These are phyloP conservation scores for Cantharis nigra DNA, from an alignment of 2,888 invertebrate genomes.

Conservation along the genomic window DNA sequence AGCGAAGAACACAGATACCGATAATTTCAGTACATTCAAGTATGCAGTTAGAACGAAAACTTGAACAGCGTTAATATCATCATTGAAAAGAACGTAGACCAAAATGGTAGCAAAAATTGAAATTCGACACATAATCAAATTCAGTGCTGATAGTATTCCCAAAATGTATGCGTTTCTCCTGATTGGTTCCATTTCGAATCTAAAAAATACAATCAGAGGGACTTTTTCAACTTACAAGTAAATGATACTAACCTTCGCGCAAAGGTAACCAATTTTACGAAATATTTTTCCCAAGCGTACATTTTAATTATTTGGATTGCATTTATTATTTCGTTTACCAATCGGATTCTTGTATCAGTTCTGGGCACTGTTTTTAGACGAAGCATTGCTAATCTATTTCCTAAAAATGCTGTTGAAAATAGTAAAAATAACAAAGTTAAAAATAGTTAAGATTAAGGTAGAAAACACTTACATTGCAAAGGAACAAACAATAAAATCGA, in stretches of 20 bases:
- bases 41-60: conserved; percentile 74
- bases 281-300: conserved; percentile 57
- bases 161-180: conserved; percentile 58
- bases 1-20: conserved; percentile 74
- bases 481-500: conserved; percentile 58
- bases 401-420: neutral
- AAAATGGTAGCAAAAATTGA: conserved; percentile 72
- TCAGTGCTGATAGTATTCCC: conserved; percentile 62
- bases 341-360: conserved; percentile 86
- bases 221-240: neutral
- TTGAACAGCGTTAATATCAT: conserved; percentile 68
- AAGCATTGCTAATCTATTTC: neutral
- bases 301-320: conserved; percentile 85
- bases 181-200: conserved; percentile 56
- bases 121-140: conserved; percentile 70
- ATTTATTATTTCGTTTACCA: conserved; percentile 88
- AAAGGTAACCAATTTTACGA: conserved; percentile 71
- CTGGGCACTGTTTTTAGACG: conserved; percentile 77
- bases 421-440: too few relatives aligned
- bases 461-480: conserved; percentile 46
- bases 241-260: conserved; percentile 68
- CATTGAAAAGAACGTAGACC: conserved; percentile 63
- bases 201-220: conserved; percentile 31
- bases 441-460: too few relatives aligned
- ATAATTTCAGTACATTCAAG: conserved; percentile 73